Evolutionary conservation across 2,797 vertebrate species (phyloP).

Genomic region (Lagocephalus sceleratus): DNA sequence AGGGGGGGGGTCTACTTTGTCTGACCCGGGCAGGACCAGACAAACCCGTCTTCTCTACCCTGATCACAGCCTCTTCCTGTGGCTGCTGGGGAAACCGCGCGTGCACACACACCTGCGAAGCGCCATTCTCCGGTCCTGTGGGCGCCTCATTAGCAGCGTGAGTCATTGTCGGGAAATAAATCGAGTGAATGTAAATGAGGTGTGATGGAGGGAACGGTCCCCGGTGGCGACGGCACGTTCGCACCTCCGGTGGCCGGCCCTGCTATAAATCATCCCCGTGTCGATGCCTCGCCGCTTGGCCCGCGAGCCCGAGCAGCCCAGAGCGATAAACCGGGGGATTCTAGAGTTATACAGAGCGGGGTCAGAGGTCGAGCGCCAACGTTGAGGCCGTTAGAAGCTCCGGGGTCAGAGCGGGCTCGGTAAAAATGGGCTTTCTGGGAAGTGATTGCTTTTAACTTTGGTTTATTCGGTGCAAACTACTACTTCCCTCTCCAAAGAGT

Average conservation of each 20-base stretch:
- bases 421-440: conserved; percentile 17
- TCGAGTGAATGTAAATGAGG: conserved; percentile 59
- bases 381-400: neutral
- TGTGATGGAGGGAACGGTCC: conserved; percentile 55
- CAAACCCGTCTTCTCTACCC: too few relatives aligned
- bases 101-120: conserved; percentile 24
- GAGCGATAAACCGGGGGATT: conserved; percentile 17
- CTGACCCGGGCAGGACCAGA: too few relatives aligned
- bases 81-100: conserved; percentile 4
- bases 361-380: too few relatives aligned
- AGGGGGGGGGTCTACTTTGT: too few relatives aligned
- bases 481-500: conserved; percentile 37
- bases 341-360: neutral
- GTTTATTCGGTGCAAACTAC: conserved; percentile 42
- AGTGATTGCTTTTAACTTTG: conserved; percentile 14
- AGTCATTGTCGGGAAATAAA: conserved; percentile 48
- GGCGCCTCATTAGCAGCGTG: conserved; percentile 59
- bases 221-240: conserved; percentile 29
- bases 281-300: conserved; percentile 36
- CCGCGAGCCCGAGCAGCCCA: conserved; percentile 10
- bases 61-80: too few relatives aligned
- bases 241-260: conserved; percentile 27
- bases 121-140: conserved; percentile 38
- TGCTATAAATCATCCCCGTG: conserved; percentile 52
- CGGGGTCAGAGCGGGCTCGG: too few relatives aligned